Evolutionary conservation across 2,113 vertebrate species (phyloP), one percentile per base, ranked within the genome.

Genomic region (Maccullochella peelii): DNA sequence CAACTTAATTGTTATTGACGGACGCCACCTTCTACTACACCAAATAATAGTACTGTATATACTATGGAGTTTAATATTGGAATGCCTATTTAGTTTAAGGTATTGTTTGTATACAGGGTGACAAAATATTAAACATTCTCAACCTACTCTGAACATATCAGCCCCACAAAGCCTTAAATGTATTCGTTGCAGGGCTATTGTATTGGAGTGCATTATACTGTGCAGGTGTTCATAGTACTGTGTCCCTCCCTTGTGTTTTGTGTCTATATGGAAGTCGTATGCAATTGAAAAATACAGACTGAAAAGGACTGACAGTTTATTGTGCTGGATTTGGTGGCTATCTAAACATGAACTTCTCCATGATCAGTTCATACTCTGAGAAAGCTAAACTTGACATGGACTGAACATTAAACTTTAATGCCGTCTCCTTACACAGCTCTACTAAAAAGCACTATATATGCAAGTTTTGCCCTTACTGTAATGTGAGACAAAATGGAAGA

Each of bases 371-470:
- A n/a, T 36, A 30, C 47, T 47, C 20, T 25, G 47, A 50, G 30
- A 38, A 62, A 21, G n/a, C 68, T 36, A 58, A 65, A 50, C 23
- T 10, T 57, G 55, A 36, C 12, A 16, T 2, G 6, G 20, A 8
- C 38, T 74, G 11, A 59, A 36, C n/a, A 42, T 71, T 67, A 73
- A 77, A 85, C 25, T 33, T 67, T 73, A 77, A 83, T 75, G 63
- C 2, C 20, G 14, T 25, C 42, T 79, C 36, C 20, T 54, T 40
- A 40, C 8, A 55, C 62, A 25, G 62, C 65, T 70, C 55, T 47
- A 55, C 18, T 42, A 57, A 83, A 87, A 62, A 58, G 36, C 36
- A 65, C 36, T 75, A 54, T 65, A 62, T 80, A 50, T 73, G 69
- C 71, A 77, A 12, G 58, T 40, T 85, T 67, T 44, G 33, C 42